Conservation (phyloP, 2,113 vertebrate species). For the Ciconia stormi region DNA sequence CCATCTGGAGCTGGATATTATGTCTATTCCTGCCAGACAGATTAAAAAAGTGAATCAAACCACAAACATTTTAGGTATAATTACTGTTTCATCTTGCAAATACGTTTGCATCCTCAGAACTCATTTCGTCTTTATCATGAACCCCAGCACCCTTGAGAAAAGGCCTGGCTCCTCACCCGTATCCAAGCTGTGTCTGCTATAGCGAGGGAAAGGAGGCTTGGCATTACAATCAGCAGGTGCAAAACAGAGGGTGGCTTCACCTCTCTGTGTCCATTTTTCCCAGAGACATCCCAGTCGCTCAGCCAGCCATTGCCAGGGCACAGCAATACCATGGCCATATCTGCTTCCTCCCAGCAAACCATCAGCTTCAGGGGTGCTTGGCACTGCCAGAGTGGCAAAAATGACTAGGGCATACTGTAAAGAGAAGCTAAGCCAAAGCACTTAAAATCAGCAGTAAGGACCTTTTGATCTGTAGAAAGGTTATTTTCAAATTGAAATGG, state of each 20-base stretch:
- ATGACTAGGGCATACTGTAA: not conserved
- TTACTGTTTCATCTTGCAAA: not conserved
- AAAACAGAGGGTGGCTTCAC: not conserved
- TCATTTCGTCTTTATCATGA: not conserved
- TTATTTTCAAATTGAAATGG: not conserved
- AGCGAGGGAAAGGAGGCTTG: not conserved
- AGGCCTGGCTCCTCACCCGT: fast-evolving
- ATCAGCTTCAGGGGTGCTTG: not conserved
- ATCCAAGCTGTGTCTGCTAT: not conserved
- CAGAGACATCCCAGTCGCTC: not conserved
- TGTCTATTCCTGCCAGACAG: not conserved
- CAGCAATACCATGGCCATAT: not conserved
- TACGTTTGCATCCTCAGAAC: not conserved
- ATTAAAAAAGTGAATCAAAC: not conserved
- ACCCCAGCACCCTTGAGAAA: not conserved
- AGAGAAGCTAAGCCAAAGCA: not conserved
- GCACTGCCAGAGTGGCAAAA: not conserved
- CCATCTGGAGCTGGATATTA: not conserved
- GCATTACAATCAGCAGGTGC: not conserved
- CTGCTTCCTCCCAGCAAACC: not conserved
- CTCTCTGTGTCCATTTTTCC: not conserved
- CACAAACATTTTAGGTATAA: not conserved
- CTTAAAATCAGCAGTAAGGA: not conserved
- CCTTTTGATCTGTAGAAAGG: not conserved
- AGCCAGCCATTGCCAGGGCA: not conserved